Evolutionary conservation across 2,113 vertebrate species (phyloP), one percentile per base, ranked within the genome.

Genomic region (Macquaria australasica): DNA sequence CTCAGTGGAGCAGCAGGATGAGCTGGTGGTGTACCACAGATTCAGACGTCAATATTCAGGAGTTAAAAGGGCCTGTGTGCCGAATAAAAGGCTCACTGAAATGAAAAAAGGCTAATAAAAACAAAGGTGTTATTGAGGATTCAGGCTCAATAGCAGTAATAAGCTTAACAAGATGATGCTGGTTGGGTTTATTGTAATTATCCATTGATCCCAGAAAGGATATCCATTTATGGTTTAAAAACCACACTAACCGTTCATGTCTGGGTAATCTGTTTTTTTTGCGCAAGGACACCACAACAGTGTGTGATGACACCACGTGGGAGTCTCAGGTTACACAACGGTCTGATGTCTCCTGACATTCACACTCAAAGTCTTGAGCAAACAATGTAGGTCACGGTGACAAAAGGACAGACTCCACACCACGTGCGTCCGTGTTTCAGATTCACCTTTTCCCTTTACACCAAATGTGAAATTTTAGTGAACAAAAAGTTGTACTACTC

Each of bases 401-500:
- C 6, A 50, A 25, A 34, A 56, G 28, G 55, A 0, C 39, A 11
- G 28, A 73, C 16, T 3, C 23, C 76, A 74, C 63, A 72, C 59
- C 69, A 9, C 0, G 39, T 77, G 56, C 0, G 3, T n/a, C 14
- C 20, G 41, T 12, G 18, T 5, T 64, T 48, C 15, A 66, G 18
- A 31, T 31, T 59, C 56, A 58, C 50, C 64, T 45, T 25, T 31
- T 0, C 45, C 56, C 31, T 6, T 2, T 1, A 53, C 59, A 82
- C 48, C 48, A 56, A 8, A 31, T 6, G 81, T 77, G 66, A 77
- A 15, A 7, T 14, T 37, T n/a, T 2, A 72, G 37, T 70, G 43
- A 55, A 10, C 8, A 0, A 34, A 20, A 63, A 1, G 1, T 28
- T 77, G 21, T 92, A 87, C 83, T 90, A n/a, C n/a, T 60, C 6